These are phyloP conservation scores for Carcharodon carcharias DNA, from an alignment of 2,797 vertebrate species.

Conservation along the genomic window DNA sequence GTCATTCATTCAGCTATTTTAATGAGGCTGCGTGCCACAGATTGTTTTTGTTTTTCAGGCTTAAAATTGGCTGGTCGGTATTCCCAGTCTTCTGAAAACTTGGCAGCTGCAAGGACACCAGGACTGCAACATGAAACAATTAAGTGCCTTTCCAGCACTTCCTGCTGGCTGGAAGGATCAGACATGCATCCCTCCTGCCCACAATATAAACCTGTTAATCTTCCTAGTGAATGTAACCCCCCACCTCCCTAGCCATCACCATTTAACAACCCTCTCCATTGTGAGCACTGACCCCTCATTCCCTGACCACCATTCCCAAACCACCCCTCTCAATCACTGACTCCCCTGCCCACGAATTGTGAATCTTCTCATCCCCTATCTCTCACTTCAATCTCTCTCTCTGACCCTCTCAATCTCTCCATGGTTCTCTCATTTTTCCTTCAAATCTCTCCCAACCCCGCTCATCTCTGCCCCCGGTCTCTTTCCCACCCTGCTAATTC, in stretches of 20 bases:
- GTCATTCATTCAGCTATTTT: not conserved
- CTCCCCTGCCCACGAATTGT: not conserved
- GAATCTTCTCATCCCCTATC: not conserved
- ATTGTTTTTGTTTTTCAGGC: not conserved
- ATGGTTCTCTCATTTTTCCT: no score
- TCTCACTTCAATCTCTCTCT: not conserved
- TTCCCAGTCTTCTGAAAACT: not conserved
- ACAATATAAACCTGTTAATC: not conserved
- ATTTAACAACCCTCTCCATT: not conserved
- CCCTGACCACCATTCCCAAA: not conserved
- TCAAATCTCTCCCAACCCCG: not conserved
- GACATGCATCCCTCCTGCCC: not conserved
- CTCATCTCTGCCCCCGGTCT: no score
- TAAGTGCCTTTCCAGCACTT: not conserved
- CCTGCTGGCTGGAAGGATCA: not conserved
- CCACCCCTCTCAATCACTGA: not conserved
- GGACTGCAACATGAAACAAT: not conserved
- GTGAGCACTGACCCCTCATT: not conserved
- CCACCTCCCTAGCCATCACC: not conserved
- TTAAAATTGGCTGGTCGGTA: no score
- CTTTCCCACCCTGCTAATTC: no score
- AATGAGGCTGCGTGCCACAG: not conserved
- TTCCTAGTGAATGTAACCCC: not conserved
- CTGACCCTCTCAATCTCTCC: not conserved
- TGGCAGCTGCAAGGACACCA: not conserved